phyloP scores from a whole-genome alignment of 2,113 vertebrate genomes.

The human region GRCh38 chr17:56588001-56588500 shows the following conservation, averaged over 20 bases:
- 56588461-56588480: slow-evolving; percentile 88
- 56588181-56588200: background rate
- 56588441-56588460: slow-evolving; percentile 83
- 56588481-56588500: slow-evolving; percentile 91
- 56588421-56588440: slow-evolving; percentile 72
- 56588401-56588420: slow-evolving; percentile 20
- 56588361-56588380: background rate
- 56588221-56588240: background rate
- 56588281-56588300: background rate
- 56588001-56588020: background rate
- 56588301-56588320: background rate
- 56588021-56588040: background rate
- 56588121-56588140: background rate
- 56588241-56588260: background rate
- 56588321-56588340: background rate
- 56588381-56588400: background rate
- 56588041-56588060: background rate
- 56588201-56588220: background rate
- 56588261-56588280: background rate
- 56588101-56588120: too few species aligned
- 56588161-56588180: background rate
- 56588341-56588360: background rate
- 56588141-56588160: background rate
- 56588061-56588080: background rate
- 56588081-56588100: background rate